phyloP scores from a whole-genome alignment of 2,113 vertebrate genomes.

The Centropus bengalensis region DNA sequence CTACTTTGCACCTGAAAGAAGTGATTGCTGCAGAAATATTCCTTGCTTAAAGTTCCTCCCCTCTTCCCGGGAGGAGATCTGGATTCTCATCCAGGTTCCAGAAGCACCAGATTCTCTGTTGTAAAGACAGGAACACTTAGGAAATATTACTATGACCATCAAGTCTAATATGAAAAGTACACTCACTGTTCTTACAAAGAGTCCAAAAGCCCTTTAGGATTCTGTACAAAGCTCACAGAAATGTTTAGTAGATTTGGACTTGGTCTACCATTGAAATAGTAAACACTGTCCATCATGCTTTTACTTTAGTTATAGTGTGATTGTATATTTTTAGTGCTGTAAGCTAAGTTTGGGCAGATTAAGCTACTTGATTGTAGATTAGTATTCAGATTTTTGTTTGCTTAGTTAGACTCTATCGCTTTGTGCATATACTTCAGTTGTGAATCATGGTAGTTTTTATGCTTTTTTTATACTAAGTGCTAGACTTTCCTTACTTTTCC shows the following conservation, averaged over 20 bases:
- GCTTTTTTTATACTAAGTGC: not conserved
- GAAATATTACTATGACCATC: not conserved
- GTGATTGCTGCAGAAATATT: not conserved
- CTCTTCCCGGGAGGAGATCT: fast-evolving
- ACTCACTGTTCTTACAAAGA: not conserved
- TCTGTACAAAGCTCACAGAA: not conserved
- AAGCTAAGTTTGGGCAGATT: not conserved
- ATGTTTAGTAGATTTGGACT: not conserved
- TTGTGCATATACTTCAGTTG: not conserved
- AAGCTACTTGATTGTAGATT: not conserved
- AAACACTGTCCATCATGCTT: not conserved
- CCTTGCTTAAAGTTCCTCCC: not conserved
- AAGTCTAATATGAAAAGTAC: not conserved
- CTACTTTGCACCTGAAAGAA: not conserved
- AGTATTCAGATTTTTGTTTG: not conserved
- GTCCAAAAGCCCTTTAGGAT: not conserved
- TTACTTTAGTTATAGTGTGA: not conserved
- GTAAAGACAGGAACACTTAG: not conserved
- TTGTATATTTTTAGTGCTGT: not conserved
- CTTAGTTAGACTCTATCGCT: not conserved
- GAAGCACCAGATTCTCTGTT: not conserved
- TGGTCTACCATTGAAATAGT: not conserved
- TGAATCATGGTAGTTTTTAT: not conserved
- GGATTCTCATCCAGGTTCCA: not conserved
- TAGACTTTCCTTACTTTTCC: not conserved